These are phyloP conservation scores for Rhynchotus rufescens DNA, from an alignment of 2,797 vertebrate species.

Conservation along the genomic window DNA sequence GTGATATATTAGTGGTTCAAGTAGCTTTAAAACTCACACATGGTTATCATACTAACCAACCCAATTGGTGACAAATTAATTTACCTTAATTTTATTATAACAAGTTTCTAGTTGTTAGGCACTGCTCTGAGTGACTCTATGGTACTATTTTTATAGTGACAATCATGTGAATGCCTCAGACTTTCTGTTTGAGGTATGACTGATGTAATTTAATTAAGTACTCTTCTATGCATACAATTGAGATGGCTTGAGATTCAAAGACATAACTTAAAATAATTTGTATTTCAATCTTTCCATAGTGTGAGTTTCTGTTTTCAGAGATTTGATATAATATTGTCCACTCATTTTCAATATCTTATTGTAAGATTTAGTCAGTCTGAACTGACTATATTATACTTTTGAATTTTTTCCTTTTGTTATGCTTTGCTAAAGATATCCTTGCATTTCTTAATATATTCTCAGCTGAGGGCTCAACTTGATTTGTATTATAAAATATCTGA, in stretches of 20 bases:
- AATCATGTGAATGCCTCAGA: neutral
- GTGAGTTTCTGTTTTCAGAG: neutral
- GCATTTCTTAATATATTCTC: neutral
- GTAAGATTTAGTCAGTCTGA: neutral
- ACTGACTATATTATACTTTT: neutral
- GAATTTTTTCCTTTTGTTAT: neutral
- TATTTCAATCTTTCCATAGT: neutral
- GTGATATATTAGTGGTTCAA: neutral
- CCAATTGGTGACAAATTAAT: neutral
- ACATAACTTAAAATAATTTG: neutral
- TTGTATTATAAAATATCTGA: neutral
- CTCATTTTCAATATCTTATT: neutral
- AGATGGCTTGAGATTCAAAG: neutral
- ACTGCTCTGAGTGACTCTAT: neutral
- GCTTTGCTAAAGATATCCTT: neutral
- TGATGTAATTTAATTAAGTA: constrained; percentile 1
- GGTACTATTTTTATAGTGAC: neutral
- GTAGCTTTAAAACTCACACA: neutral
- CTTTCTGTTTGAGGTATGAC: neutral
- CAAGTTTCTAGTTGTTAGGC: neutral
- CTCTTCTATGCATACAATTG: neutral
- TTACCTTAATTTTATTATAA: neutral
- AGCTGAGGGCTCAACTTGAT: neutral
- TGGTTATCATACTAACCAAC: neutral
- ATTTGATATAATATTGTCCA: neutral